Conservation (phyloP, 2,888 invertebrate species). For the Lottia scabra region DNA sequence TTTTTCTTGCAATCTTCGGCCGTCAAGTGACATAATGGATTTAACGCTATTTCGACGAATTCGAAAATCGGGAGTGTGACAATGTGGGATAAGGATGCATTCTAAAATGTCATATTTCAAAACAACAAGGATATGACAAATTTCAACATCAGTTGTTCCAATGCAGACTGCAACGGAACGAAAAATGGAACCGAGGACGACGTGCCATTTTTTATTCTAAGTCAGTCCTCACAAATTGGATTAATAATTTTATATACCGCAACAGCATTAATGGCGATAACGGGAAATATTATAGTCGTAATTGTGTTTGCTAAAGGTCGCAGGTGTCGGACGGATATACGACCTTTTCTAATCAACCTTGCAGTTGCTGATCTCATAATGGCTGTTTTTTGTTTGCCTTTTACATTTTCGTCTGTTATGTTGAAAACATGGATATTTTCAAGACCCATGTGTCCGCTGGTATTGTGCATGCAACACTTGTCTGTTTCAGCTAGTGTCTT, state of each 20-base stretch:
- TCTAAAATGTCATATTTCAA: too few species aligned
- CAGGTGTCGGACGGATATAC: conserved; percentile 62
- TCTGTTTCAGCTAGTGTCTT: conserved; percentile 71
- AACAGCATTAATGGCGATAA: conserved; percentile 70
- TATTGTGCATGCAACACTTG: conserved; percentile 71
- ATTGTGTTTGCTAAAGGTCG: conserved; percentile 69
- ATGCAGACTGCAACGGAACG: too few species aligned
- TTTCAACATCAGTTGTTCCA: too few species aligned
- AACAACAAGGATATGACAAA: too few species aligned
- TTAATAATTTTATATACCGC: conserved; percentile 69
- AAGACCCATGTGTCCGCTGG: conserved; percentile 71
- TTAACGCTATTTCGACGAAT: too few species aligned
- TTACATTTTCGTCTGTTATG: conserved; percentile 76
- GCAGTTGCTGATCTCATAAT: conserved; percentile 91
- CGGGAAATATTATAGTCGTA: conserved; percentile 71
- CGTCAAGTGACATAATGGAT: too few species aligned
- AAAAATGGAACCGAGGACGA: neutral
- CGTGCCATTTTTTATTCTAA: conserved; percentile 20
- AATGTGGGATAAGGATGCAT: too few species aligned
- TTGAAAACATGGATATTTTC: conserved; percentile 71
- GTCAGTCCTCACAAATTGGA: conserved; percentile 36
- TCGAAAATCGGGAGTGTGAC: too few species aligned
- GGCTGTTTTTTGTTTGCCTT: conserved; percentile 91
- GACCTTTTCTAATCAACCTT: conserved; percentile 81
- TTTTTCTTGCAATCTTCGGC: too few species aligned